A percentile compares a stretch with the other conserved stretches of the same genome.
These are phyloP conservation scores for Acanthurus lineatus DNA, from an alignment of 2,797 vertebrate species.

Conservation along the genomic window DNA sequence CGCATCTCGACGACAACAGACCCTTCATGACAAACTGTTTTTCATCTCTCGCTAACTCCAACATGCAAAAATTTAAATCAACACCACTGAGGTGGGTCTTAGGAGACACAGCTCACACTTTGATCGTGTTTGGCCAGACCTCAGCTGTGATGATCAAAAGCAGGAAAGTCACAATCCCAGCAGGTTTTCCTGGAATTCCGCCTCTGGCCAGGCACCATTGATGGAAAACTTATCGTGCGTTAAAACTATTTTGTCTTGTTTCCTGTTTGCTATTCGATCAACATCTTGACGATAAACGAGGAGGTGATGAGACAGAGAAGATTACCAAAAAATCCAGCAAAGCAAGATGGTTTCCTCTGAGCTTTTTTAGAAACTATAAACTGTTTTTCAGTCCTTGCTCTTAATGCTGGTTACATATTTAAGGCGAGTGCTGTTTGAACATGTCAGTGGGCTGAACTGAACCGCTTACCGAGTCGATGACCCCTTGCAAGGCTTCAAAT, in stretches of 20 bases:
- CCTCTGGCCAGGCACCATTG: slow-evolving; percentile 23
- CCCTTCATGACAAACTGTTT: slow-evolving; percentile 35
- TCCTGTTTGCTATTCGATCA: slow-evolving; percentile 37
- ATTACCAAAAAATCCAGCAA: slow-evolving; percentile 19
- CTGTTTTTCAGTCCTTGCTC: not conserved
- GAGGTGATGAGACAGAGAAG: slow-evolving; percentile 4
- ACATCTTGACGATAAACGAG: slow-evolving; percentile 17
- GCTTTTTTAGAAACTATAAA: not conserved
- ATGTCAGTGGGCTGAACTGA: not conserved
- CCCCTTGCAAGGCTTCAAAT: slow-evolving; percentile 95
- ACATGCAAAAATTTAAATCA: slow-evolving; percentile 36
- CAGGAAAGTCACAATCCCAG: slow-evolving; percentile 37
- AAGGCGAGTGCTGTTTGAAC: not conserved
- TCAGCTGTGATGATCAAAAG: slow-evolving; percentile 61
- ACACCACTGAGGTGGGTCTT: slow-evolving; percentile 39
- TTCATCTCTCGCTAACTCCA: slow-evolving; percentile 29
- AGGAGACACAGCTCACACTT: slow-evolving; percentile 44
- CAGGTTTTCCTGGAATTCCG: slow-evolving; percentile 61
- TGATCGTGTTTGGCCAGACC: slow-evolving; percentile 60
- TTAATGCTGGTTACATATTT: not conserved
- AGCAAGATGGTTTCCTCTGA: slow-evolving; percentile 7
- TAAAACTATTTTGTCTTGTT: slow-evolving; percentile 29
- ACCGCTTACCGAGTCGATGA: slow-evolving; percentile 95
- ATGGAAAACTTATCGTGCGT: slow-evolving; percentile 36
- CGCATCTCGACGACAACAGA: slow-evolving; percentile 40